Percentiles rank a stretch among this genome's conserved stretches.
These are phyloP conservation scores for Lasioglossum lativentre DNA, from an alignment of 2,888 invertebrate species.

Conservation along the genomic window DNA sequence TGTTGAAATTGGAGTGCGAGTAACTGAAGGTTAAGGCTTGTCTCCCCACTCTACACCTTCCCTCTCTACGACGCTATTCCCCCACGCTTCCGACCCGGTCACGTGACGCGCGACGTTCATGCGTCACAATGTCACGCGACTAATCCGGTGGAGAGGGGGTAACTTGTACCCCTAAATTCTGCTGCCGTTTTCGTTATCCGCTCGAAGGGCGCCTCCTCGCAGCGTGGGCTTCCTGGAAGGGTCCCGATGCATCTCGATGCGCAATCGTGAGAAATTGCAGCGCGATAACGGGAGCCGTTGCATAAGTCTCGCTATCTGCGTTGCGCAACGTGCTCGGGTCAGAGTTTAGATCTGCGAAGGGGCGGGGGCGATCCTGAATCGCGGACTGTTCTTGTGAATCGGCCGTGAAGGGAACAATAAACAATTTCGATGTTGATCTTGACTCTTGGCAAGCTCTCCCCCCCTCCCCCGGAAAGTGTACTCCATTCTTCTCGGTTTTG, in stretches of 20 bases:
- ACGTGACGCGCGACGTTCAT: too few relatives aligned
- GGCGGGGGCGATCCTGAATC: background rate
- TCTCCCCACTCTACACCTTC: too few relatives aligned
- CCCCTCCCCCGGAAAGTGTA: too few relatives aligned
- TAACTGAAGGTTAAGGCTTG: too few relatives aligned
- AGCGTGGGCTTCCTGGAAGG: background rate
- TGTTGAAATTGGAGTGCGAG: too few relatives aligned
- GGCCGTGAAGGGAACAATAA: conserved; percentile 13
- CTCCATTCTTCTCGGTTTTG: background rate
- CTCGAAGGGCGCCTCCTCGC: background rate
- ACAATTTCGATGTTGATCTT: conserved; percentile 14
- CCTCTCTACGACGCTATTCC: too few relatives aligned
- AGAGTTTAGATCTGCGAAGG: background rate
- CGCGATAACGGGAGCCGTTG: conserved; percentile 7
- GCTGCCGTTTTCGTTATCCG: too few relatives aligned
- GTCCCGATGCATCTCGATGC: background rate
- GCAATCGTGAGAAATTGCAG: conserved; percentile 1
- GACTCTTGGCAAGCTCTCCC: background rate
- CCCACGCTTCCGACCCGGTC: too few relatives aligned
- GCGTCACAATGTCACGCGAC: too few relatives aligned
- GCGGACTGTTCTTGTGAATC: background rate
- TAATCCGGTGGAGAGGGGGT: too few relatives aligned
- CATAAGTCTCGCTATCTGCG: background rate
- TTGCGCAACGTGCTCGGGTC: conserved; percentile 12
- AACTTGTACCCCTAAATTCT: too few relatives aligned